phyloP scores from a whole-genome alignment of 2,113 vertebrate genomes.

The Pteruthius melanotis region DNA sequence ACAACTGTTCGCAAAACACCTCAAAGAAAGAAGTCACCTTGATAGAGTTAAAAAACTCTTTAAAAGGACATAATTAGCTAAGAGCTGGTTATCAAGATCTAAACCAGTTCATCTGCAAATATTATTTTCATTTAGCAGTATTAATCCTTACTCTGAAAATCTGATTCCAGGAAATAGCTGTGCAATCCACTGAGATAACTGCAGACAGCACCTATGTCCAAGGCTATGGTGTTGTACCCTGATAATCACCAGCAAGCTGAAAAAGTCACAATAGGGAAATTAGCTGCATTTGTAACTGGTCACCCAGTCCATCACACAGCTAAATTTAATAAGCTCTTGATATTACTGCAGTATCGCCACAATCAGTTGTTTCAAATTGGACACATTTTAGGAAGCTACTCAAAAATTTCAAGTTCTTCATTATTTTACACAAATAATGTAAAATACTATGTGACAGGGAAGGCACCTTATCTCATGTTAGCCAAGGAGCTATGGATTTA shows the following conservation, averaged over 20 bases:
- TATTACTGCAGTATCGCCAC: not conserved
- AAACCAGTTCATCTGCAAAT: not conserved
- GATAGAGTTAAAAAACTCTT: not conserved
- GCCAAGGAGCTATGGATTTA: not conserved
- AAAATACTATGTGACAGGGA: not conserved
- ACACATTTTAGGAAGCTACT: not conserved
- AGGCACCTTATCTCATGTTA: fast-evolving
- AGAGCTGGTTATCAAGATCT: not conserved
- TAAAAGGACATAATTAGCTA: not conserved
- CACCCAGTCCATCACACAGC: not conserved
- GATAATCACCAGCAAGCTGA: not conserved
- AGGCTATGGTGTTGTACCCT: not conserved
- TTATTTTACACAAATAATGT: not conserved
- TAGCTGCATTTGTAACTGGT: not conserved
- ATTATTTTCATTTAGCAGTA: not conserved
- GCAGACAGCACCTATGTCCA: not conserved
- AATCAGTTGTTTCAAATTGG: not conserved
- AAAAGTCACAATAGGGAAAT: not conserved
- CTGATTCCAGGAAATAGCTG: not conserved
- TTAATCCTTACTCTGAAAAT: not conserved
- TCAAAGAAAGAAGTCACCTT: not conserved
- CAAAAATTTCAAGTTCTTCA: not conserved
- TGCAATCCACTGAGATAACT: not conserved
- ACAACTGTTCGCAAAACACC: not conserved
- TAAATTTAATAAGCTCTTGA: not conserved